phyloP scores from a whole-genome alignment of 2,113 vertebrate species.

The Bos taurus region ARS-UCD2.0 NC_037328.1:103415001-103415500 shows the following conservation, averaged over 20 bases:
- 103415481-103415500: constrained; percentile 49
- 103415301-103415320: constrained; percentile 37
- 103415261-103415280: not conserved
- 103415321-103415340: constrained; percentile 29
- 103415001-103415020: not conserved
- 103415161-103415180: not conserved
- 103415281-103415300: not conserved
- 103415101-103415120: not conserved
- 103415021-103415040: not conserved
- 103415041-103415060: not conserved
- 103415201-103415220: not conserved
- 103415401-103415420: constrained; percentile 61
- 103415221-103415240: not conserved
- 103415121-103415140: not conserved
- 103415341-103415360: constrained; percentile 24
- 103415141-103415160: not conserved
- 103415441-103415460: constrained; percentile 58
- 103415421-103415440: constrained; percentile 39
- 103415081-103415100: not conserved
- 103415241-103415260: not conserved
- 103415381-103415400: constrained; percentile 66
- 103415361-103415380: constrained; percentile 65
- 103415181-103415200: not conserved
- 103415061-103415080: not conserved
- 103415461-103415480: constrained; percentile 2